Evolutionary conservation across 2,888 invertebrate species (phyloP).

Genomic region (Macrophya annulata): DNA sequence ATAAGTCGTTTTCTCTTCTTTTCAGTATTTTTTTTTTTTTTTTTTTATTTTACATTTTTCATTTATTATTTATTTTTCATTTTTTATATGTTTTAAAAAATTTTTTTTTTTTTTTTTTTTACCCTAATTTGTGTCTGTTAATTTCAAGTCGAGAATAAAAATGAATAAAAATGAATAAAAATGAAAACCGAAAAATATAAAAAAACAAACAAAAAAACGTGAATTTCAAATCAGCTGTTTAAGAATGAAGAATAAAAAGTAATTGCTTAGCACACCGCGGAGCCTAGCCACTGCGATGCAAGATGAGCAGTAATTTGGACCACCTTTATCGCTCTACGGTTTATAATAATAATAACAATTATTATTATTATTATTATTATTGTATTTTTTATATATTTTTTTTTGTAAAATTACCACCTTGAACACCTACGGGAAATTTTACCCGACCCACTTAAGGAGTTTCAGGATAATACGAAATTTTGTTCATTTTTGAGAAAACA

Average conservation of each 20-base stretch:
- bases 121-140: neutral
- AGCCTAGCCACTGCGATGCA: conserved; percentile 3
- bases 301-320: conserved; percentile 21
- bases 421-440: neutral
- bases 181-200: neutral
- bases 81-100: no score
- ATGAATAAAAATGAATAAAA: neutral
- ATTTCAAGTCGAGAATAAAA: neutral
- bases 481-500: neutral
- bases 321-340: conserved; percentile 2
- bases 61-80: neutral
- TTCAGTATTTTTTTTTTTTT: neutral
- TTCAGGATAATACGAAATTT: neutral
- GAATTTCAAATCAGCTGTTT: conserved; percentile 28
- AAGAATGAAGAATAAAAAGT: neutral
- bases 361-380: neutral
- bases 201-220: conserved; percentile 3
- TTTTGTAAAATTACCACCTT: neutral
- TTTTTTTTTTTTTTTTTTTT: neutral
- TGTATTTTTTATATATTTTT: neutral
- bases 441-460: neutral
- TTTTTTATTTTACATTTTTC: neutral
- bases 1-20: neutral
- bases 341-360: neutral
- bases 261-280: neutral